Evolutionary conservation across 2,797 vertebrate genomes (phyloP).

Genomic region (Ceryle rudis): DNA sequence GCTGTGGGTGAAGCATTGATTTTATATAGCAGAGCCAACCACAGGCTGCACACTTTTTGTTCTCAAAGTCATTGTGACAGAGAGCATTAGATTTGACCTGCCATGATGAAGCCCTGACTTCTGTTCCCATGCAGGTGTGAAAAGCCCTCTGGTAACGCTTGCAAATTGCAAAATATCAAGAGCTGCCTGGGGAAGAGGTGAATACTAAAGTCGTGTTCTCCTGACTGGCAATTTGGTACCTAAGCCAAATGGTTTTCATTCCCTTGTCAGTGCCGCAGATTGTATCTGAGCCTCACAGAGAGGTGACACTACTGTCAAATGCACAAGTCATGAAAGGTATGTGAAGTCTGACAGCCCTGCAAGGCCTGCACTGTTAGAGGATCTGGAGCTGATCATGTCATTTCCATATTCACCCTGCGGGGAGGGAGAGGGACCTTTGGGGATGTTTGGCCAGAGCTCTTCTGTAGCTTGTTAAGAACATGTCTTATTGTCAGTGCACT

Average conservation of each 20-base stretch:
- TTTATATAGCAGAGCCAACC: background rate
- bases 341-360: background rate
- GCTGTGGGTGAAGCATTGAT: background rate
- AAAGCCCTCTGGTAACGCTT: slow-evolving; percentile 58
- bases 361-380: background rate
- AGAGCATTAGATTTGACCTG: slow-evolving; percentile 21
- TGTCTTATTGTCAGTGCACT: background rate
- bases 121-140: slow-evolving; percentile 52
- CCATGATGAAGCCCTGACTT: slow-evolving; percentile 19
- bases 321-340: background rate
- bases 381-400: background rate
- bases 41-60: background rate
- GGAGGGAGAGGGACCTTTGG: background rate
- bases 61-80: slow-evolving; percentile 46
- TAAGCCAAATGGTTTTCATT: slow-evolving; percentile 49
- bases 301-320: background rate
- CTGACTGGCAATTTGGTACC: slow-evolving; percentile 50
- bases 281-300: background rate
- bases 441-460: background rate
- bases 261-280: slow-evolving; percentile 5
- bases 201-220: slow-evolving; percentile 7
- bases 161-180: slow-evolving; percentile 58
- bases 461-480: background rate
- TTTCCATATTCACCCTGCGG: background rate
- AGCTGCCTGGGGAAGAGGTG: slow-evolving; percentile 29